Percentiles rank a stretch among this genome's conserved stretches.
These are phyloP conservation scores for Epinotia bilunana DNA, from an alignment of 2,888 invertebrate genomes.

Conservation along the genomic window DNA sequence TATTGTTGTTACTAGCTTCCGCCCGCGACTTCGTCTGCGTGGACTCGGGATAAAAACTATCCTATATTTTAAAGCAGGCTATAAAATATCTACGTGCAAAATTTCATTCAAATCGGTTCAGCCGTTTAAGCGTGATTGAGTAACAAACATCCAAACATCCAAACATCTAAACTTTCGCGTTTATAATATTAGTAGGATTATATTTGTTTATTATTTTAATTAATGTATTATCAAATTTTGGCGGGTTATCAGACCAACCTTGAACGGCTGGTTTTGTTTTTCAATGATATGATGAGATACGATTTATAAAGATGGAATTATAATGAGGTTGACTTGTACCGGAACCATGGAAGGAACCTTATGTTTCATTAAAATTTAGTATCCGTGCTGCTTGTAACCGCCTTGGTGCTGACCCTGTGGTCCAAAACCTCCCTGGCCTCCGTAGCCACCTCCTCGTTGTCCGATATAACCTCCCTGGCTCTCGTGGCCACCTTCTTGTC, in stretches of 20 bases:
- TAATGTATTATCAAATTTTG: conserved; percentile 18
- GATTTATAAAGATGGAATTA: not conserved
- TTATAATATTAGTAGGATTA: too few species aligned
- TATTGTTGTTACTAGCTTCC: not conserved
- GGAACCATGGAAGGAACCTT: too few species aligned
- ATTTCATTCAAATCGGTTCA: too few species aligned
- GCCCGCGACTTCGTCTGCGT: too few species aligned
- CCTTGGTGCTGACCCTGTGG: conserved; percentile 38
- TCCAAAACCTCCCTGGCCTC: conserved; percentile 10
- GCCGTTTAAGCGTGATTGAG: too few species aligned
- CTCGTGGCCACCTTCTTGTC: not conserved
- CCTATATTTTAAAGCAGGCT: too few species aligned
- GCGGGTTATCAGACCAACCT: conserved; percentile 14
- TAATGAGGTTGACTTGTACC: not conserved
- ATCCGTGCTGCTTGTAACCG: conserved; percentile 50
- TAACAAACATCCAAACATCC: too few species aligned
- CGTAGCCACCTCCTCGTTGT: not conserved
- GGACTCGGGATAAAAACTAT: too few species aligned
- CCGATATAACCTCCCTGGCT: conserved; percentile 2
- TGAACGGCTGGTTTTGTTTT: not conserved
- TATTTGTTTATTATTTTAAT: conserved; percentile 17
- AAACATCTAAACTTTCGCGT: too few species aligned
- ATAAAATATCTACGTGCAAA: too few species aligned
- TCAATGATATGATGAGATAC: not conserved
- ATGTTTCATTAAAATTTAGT: conserved; percentile 37